Conservation (phyloP, 2,888 invertebrate genomes). For the Ethmia dodecea region DNA sequence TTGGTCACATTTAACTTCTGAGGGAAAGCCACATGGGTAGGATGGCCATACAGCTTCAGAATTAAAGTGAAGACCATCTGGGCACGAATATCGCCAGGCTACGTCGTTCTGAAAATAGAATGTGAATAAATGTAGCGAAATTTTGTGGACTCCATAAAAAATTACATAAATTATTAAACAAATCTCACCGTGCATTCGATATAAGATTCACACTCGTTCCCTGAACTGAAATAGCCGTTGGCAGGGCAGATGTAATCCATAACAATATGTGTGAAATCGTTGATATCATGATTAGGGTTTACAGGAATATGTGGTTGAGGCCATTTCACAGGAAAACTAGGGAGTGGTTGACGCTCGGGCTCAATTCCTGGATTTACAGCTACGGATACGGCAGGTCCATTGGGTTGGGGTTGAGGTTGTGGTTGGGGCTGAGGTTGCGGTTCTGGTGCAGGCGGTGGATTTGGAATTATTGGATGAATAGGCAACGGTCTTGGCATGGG, state of each 20-base stretch:
- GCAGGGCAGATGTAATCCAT: conserved; percentile 22
- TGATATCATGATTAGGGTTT: background rate
- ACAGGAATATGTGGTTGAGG: background rate
- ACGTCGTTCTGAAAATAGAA: conserved; percentile 64
- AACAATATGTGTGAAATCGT: conserved; percentile 14
- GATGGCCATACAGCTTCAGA: conserved; percentile 74
- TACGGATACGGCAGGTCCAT: background rate
- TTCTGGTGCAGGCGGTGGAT: conserved; percentile 1
- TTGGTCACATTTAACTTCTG: conserved; percentile 84
- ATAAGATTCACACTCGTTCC: conserved; percentile 82
- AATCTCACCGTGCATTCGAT: conserved; percentile 75
- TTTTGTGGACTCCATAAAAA: background rate
- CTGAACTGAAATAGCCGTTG: conserved; percentile 51
- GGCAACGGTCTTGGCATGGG: background rate
- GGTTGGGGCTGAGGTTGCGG: conserved; percentile 4
- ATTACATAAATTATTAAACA: background rate
- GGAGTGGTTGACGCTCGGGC: background rate
- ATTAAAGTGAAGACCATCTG: conserved; percentile 86
- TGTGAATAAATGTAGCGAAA: background rate
- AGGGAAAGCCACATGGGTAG: conserved; percentile 87
- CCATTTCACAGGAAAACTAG: too few species aligned
- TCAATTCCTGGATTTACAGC: background rate
- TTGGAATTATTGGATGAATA: too few species aligned
- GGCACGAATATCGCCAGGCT: conserved; percentile 81
- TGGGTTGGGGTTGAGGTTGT: background rate